Conservation (phyloP, 2,113 vertebrate species). For the Prunella fulvescens region DNA sequence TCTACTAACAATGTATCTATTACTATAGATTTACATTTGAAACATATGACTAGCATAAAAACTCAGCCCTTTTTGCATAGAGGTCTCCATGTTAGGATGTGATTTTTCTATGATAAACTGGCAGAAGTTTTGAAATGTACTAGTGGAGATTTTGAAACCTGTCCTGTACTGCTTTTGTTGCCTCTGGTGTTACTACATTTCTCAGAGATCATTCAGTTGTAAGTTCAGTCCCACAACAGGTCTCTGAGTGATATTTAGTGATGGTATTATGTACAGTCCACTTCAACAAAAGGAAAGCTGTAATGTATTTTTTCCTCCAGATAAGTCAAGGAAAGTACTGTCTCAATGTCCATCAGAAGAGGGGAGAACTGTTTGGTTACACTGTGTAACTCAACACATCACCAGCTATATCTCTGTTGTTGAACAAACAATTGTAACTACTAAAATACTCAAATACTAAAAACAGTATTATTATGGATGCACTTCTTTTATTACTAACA, state of each 20-base stretch:
- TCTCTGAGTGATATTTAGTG: neutral
- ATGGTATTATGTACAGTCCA: neutral
- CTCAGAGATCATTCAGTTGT: neutral
- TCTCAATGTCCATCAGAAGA: neutral
- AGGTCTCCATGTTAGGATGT: neutral
- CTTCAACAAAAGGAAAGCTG: neutral
- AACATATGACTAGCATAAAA: neutral
- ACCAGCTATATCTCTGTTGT: neutral
- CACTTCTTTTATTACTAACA: neutral
- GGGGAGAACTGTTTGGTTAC: neutral
- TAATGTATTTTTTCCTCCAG: neutral
- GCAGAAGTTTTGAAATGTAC: neutral
- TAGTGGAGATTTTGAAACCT: neutral
- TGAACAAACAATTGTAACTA: neutral
- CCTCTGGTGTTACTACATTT: neutral
- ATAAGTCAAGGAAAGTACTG: neutral
- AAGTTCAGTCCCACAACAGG: neutral
- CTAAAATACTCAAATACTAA: neutral
- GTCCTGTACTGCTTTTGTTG: neutral
- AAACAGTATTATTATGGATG: neutral
- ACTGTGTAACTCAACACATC: rapidly evolving
- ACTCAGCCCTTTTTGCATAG: neutral
- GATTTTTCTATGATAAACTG: neutral
- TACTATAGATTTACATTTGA: neutral
- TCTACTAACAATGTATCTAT: neutral